These are phyloP conservation scores for Sphaeramia orbicularis DNA, from an alignment of 2,797 vertebrate species.

Conservation along the genomic window DNA sequence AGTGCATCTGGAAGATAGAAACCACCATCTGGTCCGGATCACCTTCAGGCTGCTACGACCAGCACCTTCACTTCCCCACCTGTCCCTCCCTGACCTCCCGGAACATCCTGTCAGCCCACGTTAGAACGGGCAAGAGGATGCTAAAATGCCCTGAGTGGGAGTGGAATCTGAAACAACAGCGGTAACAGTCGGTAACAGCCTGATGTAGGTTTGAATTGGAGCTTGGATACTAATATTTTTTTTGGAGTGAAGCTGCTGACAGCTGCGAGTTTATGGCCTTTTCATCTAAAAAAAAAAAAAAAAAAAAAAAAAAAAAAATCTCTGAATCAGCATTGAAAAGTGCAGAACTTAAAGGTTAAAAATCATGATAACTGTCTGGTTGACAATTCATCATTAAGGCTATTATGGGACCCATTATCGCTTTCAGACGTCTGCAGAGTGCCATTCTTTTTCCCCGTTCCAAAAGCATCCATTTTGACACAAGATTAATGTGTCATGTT, in stretches of 20 bases:
- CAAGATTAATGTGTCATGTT: constrained; percentile 8
- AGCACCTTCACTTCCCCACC: constrained; percentile 20
- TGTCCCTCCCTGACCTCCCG: constrained; percentile 42
- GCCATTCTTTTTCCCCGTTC: not conserved
- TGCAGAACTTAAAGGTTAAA: constrained; percentile 4
- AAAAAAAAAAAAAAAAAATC: not conserved
- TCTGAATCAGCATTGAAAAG: not conserved
- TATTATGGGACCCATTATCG: not conserved
- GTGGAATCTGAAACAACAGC: constrained; percentile 15
- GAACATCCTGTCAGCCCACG: constrained; percentile 23
- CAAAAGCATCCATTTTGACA: constrained; percentile 6
- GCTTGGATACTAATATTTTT: constrained; percentile 22
- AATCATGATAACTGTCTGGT: constrained; percentile 2
- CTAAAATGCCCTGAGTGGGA: constrained; percentile 21
- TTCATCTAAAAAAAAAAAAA: not conserved
- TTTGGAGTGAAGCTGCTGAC: constrained; percentile 31
- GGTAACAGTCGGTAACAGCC: constrained; percentile 7
- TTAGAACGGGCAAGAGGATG: constrained; percentile 15
- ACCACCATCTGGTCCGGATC: constrained; percentile 71
- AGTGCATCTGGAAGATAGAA: constrained; percentile 66
- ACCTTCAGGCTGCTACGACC: constrained; percentile 65
- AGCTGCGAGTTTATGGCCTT: constrained; percentile 2
- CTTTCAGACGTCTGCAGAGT: not conserved
- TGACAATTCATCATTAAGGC: constrained; percentile 4
- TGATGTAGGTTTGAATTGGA: constrained; percentile 12